A percentile compares a stretch with the other conserved stretches of the same genome.
Conservation (phyloP, 35 echinoderm and acorn worm species). For the Stichopus chloronotus region DNA sequence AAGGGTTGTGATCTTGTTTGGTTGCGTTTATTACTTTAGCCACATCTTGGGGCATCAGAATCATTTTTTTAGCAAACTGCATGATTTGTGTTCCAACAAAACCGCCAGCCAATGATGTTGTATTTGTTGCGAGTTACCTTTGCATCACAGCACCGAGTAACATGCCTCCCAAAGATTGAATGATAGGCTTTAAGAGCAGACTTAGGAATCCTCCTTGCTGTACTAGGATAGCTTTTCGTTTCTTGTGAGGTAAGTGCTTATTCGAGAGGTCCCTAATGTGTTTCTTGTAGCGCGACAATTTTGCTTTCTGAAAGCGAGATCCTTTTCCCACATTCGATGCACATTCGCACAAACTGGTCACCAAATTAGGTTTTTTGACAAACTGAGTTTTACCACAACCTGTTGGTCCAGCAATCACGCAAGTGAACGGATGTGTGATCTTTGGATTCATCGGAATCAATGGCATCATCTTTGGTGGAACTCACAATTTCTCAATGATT, state of each 20-base stretch:
- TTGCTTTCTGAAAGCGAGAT: too few relatives aligned
- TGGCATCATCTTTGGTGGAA: background rate
- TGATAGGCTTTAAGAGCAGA: too few relatives aligned
- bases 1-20: background rate
- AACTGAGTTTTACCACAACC: too few relatives aligned
- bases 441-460: background rate
- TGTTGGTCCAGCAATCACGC: constrained; percentile 32
- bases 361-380: constrained; percentile 15
- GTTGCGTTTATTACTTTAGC: constrained; percentile 5
- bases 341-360: constrained; percentile 39
- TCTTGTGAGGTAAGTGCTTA: background rate
- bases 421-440: constrained; percentile 25
- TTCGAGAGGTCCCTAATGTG: too few relatives aligned
- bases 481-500: background rate
- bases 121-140: background rate
- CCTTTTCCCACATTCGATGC: background rate
- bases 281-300: too few relatives aligned
- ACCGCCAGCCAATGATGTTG: too few relatives aligned
- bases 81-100: background rate
- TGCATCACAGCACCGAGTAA: constrained; percentile 12
- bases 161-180: constrained; percentile 25
- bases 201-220: too few relatives aligned
- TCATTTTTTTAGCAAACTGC: constrained; percentile 28
- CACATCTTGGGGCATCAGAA: constrained; percentile 16
- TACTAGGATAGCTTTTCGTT: too few relatives aligned